Base-by-base conservation (phyloP, 1,140 invertebrate genomes). In the Cydia splendana region DNA sequence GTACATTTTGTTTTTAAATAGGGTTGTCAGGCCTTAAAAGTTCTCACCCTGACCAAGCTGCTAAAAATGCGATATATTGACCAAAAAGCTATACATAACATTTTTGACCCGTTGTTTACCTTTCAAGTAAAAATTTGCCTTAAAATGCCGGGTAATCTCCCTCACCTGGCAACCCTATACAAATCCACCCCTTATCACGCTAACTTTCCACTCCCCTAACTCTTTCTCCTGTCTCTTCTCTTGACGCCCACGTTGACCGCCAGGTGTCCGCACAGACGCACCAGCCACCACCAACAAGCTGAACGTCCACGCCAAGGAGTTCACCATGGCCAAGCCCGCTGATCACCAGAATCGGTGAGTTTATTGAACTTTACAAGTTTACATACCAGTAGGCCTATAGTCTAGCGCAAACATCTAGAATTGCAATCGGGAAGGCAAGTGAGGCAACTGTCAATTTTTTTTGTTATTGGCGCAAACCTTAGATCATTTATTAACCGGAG, bases 301-400 rank as follows among this genome's bases (percentile, higher is more conserved):
- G 82, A 97, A 97, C 90, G 96, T 97, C 75, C 96, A 97, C 93
- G 97, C 96, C 65, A 97, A 97, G 93, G 97, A 97, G 94, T 97
- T 97, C 89, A 97, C 96, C 80, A 96, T 96, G 96, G 87, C 91
- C 76, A 95, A 95, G 90, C 93, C 95, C 48, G 94, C 95, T 88
- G 95, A 95, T 80, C 92, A 94, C 82, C 94, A 95, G 86, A 93
- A 91, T 88, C 94, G 94, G 95, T 95, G 87, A 94, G 92, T 81
- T 83, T 67, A 20, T 67, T 51, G 15, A 38, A 69, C 67, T 62
- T 53, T 65, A 74, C 38, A 74, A n/a, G n/a, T n/a, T n/a, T n/a
- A n/a, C n/a, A n/a, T 38, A 51, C 38, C 38, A 48, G 76, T 38
- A 7, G 34, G 34, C 0, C 6, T 38, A 38, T 24, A 24, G n/a